Conservation (phyloP, 2,113 vertebrate species). For the Eptesicus fuscus region DNA sequence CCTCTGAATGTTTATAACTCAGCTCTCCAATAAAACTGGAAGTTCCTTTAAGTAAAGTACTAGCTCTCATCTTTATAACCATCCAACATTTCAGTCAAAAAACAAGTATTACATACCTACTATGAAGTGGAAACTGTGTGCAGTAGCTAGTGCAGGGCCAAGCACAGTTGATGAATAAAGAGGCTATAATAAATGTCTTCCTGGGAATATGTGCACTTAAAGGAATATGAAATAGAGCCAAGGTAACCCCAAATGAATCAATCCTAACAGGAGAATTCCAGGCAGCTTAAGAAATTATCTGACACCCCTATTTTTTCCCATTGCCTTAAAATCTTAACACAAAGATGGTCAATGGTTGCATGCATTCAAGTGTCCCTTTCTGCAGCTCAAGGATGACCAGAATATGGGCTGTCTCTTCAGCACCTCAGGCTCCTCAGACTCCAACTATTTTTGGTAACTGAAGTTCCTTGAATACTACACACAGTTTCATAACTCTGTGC, state of each 20-base stretch:
- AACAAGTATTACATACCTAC: neutral
- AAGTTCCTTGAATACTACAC: neutral
- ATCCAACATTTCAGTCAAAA: neutral
- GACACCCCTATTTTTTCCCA: neutral
- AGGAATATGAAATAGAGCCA: neutral
- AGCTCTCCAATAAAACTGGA: neutral
- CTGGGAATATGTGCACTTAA: neutral
- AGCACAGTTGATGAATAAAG: neutral
- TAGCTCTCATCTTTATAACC: neutral
- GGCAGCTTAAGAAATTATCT: neutral
- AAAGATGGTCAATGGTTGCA: neutral
- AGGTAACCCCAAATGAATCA: neutral
- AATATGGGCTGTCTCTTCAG: neutral
- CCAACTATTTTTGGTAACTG: neutral
- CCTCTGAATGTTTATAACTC: neutral
- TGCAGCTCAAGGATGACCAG: neutral
- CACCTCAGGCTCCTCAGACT: neutral
- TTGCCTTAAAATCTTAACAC: neutral
- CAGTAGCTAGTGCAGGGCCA: neutral
- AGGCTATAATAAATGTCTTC: neutral
- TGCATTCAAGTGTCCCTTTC: neutral
- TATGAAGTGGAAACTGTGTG: neutral
- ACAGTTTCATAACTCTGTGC: neutral
- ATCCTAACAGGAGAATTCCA: neutral
- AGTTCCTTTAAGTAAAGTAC: neutral